Percentiles rank a stretch among this genome's conserved stretches.
Evolutionary conservation across 2,797 vertebrate genomes (phyloP).

Genomic region (Kryptolebias ocellatus): DNA sequence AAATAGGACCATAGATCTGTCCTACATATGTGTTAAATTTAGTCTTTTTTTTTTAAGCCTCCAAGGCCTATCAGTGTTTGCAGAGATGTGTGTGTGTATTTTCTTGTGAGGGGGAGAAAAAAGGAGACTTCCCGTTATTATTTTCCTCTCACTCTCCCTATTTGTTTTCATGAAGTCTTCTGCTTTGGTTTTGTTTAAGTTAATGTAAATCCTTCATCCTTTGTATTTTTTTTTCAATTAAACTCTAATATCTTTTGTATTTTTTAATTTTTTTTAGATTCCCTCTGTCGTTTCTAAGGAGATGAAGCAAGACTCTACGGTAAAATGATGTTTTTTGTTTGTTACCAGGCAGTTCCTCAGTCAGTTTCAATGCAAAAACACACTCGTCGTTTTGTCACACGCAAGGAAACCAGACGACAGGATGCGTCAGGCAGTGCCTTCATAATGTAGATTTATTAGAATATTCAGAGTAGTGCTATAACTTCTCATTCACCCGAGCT

Average conservation of each 20-base stretch:
- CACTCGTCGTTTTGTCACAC: conserved; percentile 17
- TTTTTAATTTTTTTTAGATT: conserved; percentile 20
- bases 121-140: conserved; percentile 22
- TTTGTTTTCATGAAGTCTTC: conserved; percentile 48
- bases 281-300: conserved; percentile 11
- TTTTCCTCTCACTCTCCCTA: conserved; percentile 40
- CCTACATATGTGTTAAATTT: conserved; percentile 16
- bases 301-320: conserved; percentile 8
- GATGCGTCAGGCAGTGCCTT: conserved; percentile 62
- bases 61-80: conserved; percentile 45
- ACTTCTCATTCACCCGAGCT: conserved; percentile 70
- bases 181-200: conserved; percentile 72
- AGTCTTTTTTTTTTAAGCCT: conserved; percentile 4
- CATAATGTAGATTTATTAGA: conserved; percentile 82
- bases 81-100: conserved; percentile 7
- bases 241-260: conserved; percentile 64
- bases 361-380: conserved; percentile 12
- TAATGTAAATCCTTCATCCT: conserved; percentile 70
- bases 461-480: conserved; percentile 82
- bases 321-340: conserved; percentile 17
- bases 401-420: conserved; percentile 50
- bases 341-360: background rate
- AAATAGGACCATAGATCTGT: conserved; percentile 23
- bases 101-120: background rate
- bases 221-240: conserved; percentile 63